These are phyloP conservation scores for Nematolebias whitei DNA, from an alignment of 2,113 vertebrate species.

Conservation along the genomic window DNA sequence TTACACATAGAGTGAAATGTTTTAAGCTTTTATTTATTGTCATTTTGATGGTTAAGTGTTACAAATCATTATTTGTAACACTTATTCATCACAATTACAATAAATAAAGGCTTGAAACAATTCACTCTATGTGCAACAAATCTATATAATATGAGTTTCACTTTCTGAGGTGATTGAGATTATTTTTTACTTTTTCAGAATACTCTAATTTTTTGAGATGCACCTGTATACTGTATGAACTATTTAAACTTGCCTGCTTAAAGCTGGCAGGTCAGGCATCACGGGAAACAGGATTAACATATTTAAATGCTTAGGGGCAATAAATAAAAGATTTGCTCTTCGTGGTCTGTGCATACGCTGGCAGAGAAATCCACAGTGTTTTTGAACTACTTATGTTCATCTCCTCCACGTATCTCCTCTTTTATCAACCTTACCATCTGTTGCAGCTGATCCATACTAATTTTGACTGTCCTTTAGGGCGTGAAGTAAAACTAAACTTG, in stretches of 20 bases:
- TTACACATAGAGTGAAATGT: too few species aligned
- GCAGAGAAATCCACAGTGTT: too few species aligned
- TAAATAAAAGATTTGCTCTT: constrained; percentile 69
- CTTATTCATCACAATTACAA: too few species aligned
- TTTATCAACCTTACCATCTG: constrained; percentile 3
- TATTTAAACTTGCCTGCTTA: constrained; percentile 67
- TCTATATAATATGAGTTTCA: too few species aligned
- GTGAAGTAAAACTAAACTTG: constrained; percentile 18
- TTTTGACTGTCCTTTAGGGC: constrained; percentile 10
- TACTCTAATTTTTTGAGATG: too few species aligned
- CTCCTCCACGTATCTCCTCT: constrained; percentile 10
- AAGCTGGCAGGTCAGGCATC: constrained; percentile 63
- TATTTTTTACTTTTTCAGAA: too few species aligned
- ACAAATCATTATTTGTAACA: too few species aligned
- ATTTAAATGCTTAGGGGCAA: constrained; percentile 64
- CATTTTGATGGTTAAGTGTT: too few species aligned
- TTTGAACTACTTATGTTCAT: background rate
- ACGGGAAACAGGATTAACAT: constrained; percentile 70
- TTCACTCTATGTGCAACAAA: too few species aligned
- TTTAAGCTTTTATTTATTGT: too few species aligned
- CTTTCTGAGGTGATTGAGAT: too few species aligned
- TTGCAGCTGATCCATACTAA: constrained; percentile 4
- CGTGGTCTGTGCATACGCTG: constrained; percentile 12
- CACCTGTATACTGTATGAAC: constrained; percentile 59
- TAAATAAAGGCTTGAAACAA: too few species aligned